Evolutionary conservation across 2,888 invertebrate species (phyloP).

Genomic region (Marasmarcha lunaedactyla): DNA sequence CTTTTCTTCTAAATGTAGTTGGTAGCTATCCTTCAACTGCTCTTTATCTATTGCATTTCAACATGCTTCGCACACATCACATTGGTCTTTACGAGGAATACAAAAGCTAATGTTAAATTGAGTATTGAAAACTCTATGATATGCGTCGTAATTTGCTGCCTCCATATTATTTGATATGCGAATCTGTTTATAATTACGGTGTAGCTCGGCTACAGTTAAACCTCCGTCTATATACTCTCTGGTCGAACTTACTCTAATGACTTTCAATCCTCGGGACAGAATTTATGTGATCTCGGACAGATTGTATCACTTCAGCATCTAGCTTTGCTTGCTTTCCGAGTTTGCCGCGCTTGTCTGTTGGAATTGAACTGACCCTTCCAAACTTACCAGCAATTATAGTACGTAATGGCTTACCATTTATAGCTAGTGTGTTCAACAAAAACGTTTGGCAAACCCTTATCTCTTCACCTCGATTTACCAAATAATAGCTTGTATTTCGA

Average conservation of each 20-base stretch:
- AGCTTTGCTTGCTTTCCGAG: slow-evolving; percentile 19
- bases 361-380: background rate
- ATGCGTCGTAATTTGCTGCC: slow-evolving; percentile 21
- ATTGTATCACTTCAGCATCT: slow-evolving; percentile 18
- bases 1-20: no score
- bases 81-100: slow-evolving; percentile 11
- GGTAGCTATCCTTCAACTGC: no score
- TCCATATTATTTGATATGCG: slow-evolving; percentile 10
- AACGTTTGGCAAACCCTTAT: slow-evolving; percentile 8
- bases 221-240: slow-evolving; percentile 23
- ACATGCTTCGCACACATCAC: no score
- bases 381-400: slow-evolving; percentile 6
- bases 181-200: no score
- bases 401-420: slow-evolving; percentile 4
- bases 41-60: no score
- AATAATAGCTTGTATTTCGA: slow-evolving; percentile 7
- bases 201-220: slow-evolving; percentile 15
- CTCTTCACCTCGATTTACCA: slow-evolving; percentile 5
- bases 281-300: no score
- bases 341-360: background rate
- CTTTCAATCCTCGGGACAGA: slow-evolving; percentile 21
- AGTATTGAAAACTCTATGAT: no score
- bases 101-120: slow-evolving; percentile 18
- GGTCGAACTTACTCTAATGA: slow-evolving; percentile 21
- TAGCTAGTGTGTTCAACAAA: slow-evolving; percentile 7